Percentiles rank a stretch among this genome's conserved stretches.
These are phyloP conservation scores for Anguilla obscura DNA, from an alignment of 2,797 vertebrate genomes.

Conservation along the genomic window DNA sequence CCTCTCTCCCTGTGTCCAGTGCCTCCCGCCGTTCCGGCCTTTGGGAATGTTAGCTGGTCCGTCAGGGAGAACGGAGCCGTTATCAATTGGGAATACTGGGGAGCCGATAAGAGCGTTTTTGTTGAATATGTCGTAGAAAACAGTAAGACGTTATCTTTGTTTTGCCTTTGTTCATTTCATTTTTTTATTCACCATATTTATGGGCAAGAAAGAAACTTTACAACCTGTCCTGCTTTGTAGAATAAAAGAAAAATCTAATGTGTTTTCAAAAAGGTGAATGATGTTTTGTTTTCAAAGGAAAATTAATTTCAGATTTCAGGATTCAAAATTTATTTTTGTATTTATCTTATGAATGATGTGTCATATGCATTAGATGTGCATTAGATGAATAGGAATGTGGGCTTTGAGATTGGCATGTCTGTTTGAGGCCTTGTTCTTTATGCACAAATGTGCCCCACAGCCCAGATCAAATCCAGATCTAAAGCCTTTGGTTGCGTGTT, in stretches of 20 bases:
- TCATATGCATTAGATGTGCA: neutral
- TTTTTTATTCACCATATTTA: neutral
- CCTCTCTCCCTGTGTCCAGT: conserved; percentile 75
- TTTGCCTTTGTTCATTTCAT: neutral
- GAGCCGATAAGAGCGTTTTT: conserved; percentile 88
- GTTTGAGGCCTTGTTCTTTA: neutral
- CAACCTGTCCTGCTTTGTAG: neutral
- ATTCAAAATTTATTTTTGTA: too few relatives aligned
- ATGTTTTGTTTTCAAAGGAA: neutral
- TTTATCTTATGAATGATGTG: neutral
- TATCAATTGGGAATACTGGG: conserved; percentile 94
- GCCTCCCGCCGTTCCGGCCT: conserved; percentile 77
- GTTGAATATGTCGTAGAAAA: conserved; percentile 94
- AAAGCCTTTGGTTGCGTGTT: neutral
- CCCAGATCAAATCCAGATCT: neutral
- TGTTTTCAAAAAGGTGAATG: neutral
- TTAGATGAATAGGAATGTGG: neutral
- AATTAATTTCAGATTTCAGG: neutral
- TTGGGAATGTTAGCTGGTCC: conserved; percentile 83
- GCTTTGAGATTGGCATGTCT: neutral
- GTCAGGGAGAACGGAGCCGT: conserved; percentile 83
- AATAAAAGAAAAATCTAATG: neutral
- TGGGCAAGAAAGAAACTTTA: neutral
- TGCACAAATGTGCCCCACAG: neutral
- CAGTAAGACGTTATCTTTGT: conserved; percentile 80